These are phyloP conservation scores for Papilio helenus DNA, from an alignment of 1,140 invertebrate genomes.

Conservation along the genomic window DNA sequence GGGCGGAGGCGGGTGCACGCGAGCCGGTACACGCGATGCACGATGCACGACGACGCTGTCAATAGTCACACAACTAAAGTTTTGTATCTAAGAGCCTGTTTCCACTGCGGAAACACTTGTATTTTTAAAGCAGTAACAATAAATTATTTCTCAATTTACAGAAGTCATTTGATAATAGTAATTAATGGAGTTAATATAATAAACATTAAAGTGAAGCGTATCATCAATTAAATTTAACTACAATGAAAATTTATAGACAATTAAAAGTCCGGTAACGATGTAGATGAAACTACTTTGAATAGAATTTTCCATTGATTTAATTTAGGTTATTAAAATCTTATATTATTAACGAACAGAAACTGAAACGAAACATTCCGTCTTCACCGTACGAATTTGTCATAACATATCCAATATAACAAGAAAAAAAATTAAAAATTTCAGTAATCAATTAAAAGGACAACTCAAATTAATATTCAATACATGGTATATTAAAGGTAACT, in stretches of 20 bases:
- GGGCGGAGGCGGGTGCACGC: slow-evolving; percentile 14
- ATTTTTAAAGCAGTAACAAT: neutral
- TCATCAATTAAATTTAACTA: neutral
- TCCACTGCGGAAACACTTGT: neutral
- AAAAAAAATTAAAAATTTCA: neutral
- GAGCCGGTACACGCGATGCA: slow-evolving; percentile 37
- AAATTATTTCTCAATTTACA: slow-evolving; percentile 29
- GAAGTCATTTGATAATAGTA: slow-evolving; percentile 10
- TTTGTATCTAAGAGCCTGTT: neutral
- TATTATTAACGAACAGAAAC: neutral
- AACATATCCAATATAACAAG: neutral
- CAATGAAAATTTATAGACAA: slow-evolving; percentile 1
- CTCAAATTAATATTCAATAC: neutral
- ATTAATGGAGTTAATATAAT: neutral
- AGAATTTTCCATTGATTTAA: slow-evolving; percentile 12
- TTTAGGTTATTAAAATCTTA: neutral
- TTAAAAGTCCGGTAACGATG: neutral
- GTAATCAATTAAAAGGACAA: neutral
- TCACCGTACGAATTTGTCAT: neutral
- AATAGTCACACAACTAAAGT: neutral
- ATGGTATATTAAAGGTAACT: neutral
- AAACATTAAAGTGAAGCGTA: slow-evolving; percentile 4
- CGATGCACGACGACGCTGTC: slow-evolving; percentile 28
- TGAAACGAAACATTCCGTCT: too few species aligned
- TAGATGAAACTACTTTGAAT: neutral